phyloP scores from a whole-genome alignment of 1,140 invertebrate genomes.

The Helicoverpa armigera region DNA sequence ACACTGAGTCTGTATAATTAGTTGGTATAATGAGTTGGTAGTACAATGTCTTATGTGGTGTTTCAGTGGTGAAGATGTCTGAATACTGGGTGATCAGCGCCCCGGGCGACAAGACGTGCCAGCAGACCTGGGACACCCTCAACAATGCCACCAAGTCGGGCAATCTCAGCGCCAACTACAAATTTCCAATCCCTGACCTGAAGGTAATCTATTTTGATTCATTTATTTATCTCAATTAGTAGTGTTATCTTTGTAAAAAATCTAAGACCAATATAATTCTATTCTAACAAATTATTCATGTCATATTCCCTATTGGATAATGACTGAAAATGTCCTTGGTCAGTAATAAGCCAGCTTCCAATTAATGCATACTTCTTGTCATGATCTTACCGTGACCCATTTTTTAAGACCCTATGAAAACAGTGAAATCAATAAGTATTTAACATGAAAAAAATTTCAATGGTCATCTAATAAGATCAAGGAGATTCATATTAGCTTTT shows the following conservation, averaged over 20 bases:
- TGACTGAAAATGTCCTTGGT: slow-evolving; percentile 7
- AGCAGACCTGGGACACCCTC: slow-evolving; percentile 98
- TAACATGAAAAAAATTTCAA: too few relatives aligned
- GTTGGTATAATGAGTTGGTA: slow-evolving; percentile 29
- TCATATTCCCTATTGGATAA: not conserved
- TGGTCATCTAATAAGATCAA: not conserved
- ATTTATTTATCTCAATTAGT: slow-evolving; percentile 11
- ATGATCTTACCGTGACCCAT: too few relatives aligned
- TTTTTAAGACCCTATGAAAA: too few relatives aligned
- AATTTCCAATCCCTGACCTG: slow-evolving; percentile 99
- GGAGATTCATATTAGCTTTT: not conserved
- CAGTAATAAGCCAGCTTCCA: too few relatives aligned
- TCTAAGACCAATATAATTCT: not conserved
- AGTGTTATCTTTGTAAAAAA: not conserved
- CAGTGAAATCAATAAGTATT: too few relatives aligned
- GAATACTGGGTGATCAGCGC: slow-evolving; percentile 99
- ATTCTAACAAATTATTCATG: not conserved
- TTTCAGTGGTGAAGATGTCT: slow-evolving; percentile 89
- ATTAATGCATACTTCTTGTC: too few relatives aligned
- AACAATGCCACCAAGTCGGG: slow-evolving; percentile 97
- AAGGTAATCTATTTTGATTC: slow-evolving; percentile 90
- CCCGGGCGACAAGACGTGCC: slow-evolving; percentile 98
- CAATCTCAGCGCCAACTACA: slow-evolving; percentile 96
- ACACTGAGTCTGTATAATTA: slow-evolving; percentile 6
- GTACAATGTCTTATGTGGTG: slow-evolving; percentile 3